phyloP scores from a whole-genome alignment of 2,113 vertebrate species.

The Scartelaos histophorus region DNA sequence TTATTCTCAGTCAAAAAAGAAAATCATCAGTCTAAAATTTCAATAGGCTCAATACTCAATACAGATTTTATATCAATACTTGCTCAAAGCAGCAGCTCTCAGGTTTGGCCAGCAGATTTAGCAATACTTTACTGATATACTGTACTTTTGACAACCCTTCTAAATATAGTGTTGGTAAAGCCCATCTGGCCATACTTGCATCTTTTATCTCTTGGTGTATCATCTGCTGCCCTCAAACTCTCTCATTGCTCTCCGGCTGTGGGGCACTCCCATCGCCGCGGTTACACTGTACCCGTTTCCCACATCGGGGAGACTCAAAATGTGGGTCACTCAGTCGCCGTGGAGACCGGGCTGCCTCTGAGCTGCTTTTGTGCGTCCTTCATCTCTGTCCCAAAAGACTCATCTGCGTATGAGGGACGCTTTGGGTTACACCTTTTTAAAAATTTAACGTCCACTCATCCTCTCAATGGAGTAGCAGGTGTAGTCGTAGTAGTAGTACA shows the following conservation, averaged over 20 bases:
- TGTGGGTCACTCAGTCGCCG: slow-evolving; percentile 58
- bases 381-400: slow-evolving; percentile 15
- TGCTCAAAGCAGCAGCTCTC: no score
- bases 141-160: no score
- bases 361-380: slow-evolving; percentile 27
- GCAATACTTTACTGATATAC: no score
- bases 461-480: slow-evolving; percentile 23
- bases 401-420: slow-evolving; percentile 25
- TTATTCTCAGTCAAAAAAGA: background rate
- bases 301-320: slow-evolving; percentile 33
- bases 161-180: background rate
- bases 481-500: slow-evolving; percentile 15
- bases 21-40: no score
- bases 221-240: background rate
- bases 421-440: slow-evolving; percentile 48
- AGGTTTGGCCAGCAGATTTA: no score
- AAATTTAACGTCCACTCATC: slow-evolving; percentile 48
- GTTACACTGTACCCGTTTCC: slow-evolving; percentile 20
- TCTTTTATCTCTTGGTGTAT: slow-evolving; percentile 8
- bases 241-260: slow-evolving; percentile 14
- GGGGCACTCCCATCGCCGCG: slow-evolving; percentile 6
- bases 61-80: no score
- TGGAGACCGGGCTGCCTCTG: slow-evolving; percentile 47
- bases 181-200: background rate
- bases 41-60: no score